Base-by-base conservation (phyloP, 2,113 vertebrate species). In the Pseudorhombus dupliciocellatus region DNA sequence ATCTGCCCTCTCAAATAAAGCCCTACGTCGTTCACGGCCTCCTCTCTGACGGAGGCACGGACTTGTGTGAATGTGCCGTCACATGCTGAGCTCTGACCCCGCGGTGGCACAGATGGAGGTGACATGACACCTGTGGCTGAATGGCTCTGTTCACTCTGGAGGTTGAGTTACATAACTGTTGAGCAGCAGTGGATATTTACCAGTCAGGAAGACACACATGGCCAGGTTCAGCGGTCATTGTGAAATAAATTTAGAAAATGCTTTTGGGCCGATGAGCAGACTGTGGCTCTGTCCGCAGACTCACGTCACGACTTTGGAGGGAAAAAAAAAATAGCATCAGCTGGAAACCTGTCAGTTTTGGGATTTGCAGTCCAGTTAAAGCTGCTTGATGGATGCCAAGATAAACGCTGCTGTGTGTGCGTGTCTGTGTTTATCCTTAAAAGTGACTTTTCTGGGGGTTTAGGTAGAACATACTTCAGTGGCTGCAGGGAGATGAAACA, bases 121-220 rank as follows among this genome's bases (percentile, higher is more conserved):
- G 66, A 66, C 37, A 16, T 52, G 24, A 60, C 46, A 79, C 84
- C 84, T 84, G 66, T 82, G 76, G 51, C 67, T 53, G 76, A 55
- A 48, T 48, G 9, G 10, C 55, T 62, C 24, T 66, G 42, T 79
- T 79, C 67, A n/a, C 31, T 52, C 65, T 61, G 28, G 51, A 79
- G 52, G 12, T 82, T 30, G 51, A 18, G 66, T 89, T 85, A 87
- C 60, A 66, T 72, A 88, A 79, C 64, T 67, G n/a, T 28, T 68
- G 40, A 50, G 73, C 20, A 40, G 52, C 16, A 18, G 44, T 52
- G 62, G 75, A 67, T 77, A 62, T 86, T 76, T 87, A 75, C 53
- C 64, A 68, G 44, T 26, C 22, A 75, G 50, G 30, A 22, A 28
- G 3, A 12, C 53, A 70, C 62, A 69, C 48, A 62, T 2, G 10